Conservation (phyloP, 2,113 vertebrate species). For the Cariama cristata region DNA sequence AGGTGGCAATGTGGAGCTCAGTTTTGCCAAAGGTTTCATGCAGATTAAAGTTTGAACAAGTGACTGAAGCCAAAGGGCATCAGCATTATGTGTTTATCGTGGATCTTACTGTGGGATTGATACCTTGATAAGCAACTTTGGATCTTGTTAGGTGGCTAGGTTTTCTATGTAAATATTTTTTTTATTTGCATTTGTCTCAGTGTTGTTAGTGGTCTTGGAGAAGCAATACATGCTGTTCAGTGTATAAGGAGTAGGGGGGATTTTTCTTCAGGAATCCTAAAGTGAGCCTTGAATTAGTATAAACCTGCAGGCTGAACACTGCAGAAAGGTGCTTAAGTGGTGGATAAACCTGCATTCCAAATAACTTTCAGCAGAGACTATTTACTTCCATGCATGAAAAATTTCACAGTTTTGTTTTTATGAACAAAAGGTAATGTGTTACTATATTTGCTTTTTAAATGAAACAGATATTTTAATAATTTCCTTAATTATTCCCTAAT, state of each 20-base stretch:
- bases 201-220: background rate
- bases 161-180: background rate
- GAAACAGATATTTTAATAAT: background rate
- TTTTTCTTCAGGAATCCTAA: background rate
- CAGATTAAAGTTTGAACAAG: background rate
- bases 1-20: background rate
- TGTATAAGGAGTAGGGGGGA: background rate
- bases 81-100: background rate
- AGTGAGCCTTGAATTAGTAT: background rate
- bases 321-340: background rate
- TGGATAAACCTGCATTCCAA: background rate
- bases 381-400: background rate
- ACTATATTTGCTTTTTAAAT: constrained; percentile 2
- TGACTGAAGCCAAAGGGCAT: background rate
- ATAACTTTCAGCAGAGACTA: background rate
- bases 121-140: background rate
- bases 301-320: background rate
- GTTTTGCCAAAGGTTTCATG: background rate
- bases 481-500: background rate
- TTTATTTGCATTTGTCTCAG: background rate
- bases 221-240: background rate
- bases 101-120: background rate
- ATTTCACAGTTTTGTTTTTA: background rate
- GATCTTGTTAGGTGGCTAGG: background rate
- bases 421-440: background rate